Evolutionary conservation across 2,888 invertebrate species (phyloP).

Genomic region (Pecten maximus): DNA sequence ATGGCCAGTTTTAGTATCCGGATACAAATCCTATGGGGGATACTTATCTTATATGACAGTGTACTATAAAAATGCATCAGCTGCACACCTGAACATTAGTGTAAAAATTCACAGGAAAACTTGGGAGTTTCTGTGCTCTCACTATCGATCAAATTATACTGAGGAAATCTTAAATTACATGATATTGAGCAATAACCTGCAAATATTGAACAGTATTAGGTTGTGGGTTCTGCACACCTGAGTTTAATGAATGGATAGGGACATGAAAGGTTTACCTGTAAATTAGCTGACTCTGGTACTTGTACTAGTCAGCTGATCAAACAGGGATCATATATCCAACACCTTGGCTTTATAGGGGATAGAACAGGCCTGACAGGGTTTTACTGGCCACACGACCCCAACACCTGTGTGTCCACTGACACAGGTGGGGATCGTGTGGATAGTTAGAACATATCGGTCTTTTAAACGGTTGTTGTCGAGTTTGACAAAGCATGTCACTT

Average conservation of each 20-base stretch:
- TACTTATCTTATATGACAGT: too few relatives aligned
- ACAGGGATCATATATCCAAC: background rate
- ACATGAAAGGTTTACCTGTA: background rate
- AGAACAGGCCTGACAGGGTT: background rate
- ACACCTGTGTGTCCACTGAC: background rate
- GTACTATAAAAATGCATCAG: background rate
- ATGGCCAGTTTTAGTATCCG: too few relatives aligned
- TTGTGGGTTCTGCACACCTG: background rate
- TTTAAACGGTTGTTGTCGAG: background rate
- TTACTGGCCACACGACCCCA: background rate
- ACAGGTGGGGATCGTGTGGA: background rate
- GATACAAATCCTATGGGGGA: too few relatives aligned
- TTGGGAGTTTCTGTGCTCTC: background rate
- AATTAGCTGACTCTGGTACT: slow-evolving; percentile 19
- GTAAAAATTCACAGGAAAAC: background rate
- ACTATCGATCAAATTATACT: background rate
- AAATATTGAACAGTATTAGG: background rate
- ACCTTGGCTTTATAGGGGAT: slow-evolving; percentile 16
- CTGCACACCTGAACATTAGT: background rate
- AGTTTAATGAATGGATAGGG: background rate
- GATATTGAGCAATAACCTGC: background rate
- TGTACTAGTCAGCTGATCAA: background rate
- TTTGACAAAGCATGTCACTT: background rate
- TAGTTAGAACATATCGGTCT: background rate
- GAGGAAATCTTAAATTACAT: background rate